Base-by-base conservation (phyloP, 2,888 invertebrate genomes). In the Hypena proboscidalis region DNA sequence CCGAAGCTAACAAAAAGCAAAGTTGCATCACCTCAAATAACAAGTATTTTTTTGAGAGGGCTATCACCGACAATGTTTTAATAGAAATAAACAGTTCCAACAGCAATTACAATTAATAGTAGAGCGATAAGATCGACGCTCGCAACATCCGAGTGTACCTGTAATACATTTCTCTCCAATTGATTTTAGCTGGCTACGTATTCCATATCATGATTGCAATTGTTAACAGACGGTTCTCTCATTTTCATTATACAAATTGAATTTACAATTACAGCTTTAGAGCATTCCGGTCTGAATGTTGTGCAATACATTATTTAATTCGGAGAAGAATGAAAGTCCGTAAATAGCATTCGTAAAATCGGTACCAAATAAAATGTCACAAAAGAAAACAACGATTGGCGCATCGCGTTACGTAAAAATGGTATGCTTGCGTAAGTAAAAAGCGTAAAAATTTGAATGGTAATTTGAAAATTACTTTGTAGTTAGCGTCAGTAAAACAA, bases 261-360 rank as follows among this genome's bases (percentile, higher is more conserved):
- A 69, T 74, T 71, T 62, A 63, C 58, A 59, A 64, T 68, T 56
- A 55, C 57, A 22, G 39, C 40, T 46, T 22, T 29, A 37, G 45
- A 36, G 45, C 47, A 63, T 66, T 59, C 50, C 22, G 26, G 26
- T 56, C 50, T n/a, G 56, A 52, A 59, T 55, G 62, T 82, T 79
- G 68, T 69, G 71, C 63, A 80, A 80, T 67, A 66, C 33, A 59
- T 77, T 70, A 76, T 72, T 74, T 65, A 70, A 74, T 47, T 52
- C 34, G 47, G 41, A 53, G 44, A 60, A 64, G 63, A 71, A 72
- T 58, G 75, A 77, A 76, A 80, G 72, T 72, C 57, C 45, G 27
- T 3, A 31, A 58, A 59, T 67, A 58, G 62, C 66, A 68, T 69
- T 67, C 67, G 48, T 57, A 64, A 66, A 58, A 64, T 70, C 62